Evolutionary conservation across 2,888 invertebrate genomes (phyloP).

Genomic region (Eugnorisma glareosa): DNA sequence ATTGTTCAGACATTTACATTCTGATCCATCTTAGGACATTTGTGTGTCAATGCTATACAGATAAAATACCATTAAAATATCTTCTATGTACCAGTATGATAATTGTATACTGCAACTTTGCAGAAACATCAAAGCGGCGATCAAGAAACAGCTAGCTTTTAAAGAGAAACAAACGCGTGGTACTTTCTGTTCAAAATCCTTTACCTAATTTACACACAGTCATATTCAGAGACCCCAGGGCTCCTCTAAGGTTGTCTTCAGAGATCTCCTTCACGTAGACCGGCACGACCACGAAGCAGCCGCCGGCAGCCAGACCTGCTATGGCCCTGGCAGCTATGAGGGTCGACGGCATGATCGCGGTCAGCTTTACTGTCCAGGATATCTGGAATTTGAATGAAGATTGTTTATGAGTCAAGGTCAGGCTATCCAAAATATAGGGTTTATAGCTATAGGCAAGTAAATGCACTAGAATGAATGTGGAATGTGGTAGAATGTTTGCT

Average conservation of each 20-base stretch:
- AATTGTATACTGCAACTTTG: neutral
- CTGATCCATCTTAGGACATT: too few species aligned
- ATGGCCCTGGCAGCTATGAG: conserved; percentile 77
- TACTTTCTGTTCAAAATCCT: neutral
- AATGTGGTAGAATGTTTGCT: neutral
- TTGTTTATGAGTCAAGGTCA: neutral
- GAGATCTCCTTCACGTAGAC: conserved; percentile 83
- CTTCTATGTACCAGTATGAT: neutral
- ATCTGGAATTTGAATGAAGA: conserved; percentile 71
- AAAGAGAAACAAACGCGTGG: neutral
- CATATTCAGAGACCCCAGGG: conserved; percentile 81
- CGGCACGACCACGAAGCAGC: conserved; percentile 81
- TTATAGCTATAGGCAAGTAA: neutral
- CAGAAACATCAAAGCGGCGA: neutral
- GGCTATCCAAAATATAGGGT: neutral
- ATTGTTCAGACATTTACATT: too few species aligned
- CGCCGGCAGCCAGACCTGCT: conserved; percentile 79
- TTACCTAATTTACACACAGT: conserved; percentile 78
- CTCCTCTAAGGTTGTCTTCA: conserved; percentile 78
- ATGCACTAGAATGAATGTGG: too few species aligned
- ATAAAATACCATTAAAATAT: too few species aligned
- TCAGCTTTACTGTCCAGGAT: conserved; percentile 80
- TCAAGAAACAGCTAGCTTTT: neutral
- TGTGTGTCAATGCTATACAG: too few species aligned
- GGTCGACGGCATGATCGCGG: conserved; percentile 70